Evolutionary conservation across 1,140 invertebrate species (phyloP).

Genomic region (Philaenus spumarius): DNA sequence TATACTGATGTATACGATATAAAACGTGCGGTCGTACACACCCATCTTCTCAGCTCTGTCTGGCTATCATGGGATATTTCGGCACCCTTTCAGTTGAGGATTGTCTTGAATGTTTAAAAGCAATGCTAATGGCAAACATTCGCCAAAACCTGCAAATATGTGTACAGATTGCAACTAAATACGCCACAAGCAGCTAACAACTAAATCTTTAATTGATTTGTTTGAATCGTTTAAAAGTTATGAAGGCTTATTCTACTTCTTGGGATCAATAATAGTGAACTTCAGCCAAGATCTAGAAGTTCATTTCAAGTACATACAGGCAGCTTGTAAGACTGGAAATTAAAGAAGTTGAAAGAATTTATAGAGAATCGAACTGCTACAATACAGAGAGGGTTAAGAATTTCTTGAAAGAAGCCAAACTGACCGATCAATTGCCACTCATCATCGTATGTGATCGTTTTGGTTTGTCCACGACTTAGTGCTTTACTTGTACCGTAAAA

Average conservation of each 20-base stretch:
- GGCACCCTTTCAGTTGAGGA: conserved; percentile 97
- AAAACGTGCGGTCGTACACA: conserved; percentile 95
- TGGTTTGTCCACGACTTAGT: conserved; percentile 99
- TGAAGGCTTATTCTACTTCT: conserved; percentile 97
- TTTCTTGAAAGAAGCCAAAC: conserved; percentile 96
- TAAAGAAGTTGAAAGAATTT: conserved; percentile 98
- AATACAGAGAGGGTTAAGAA: conserved; percentile 98
- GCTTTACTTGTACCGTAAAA: conserved; percentile 95
- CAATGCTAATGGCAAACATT: conserved; percentile 96
- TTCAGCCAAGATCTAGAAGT: conserved; percentile 98
- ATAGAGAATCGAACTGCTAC: conserved; percentile 97
- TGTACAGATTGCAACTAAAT: conserved; percentile 97
- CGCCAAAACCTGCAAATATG: conserved; percentile 96
- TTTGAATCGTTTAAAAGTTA: conserved; percentile 99
- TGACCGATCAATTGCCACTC: conserved; percentile 93
- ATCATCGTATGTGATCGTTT: conserved; percentile 99
- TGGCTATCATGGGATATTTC: conserved; percentile 99
- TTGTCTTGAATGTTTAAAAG: conserved; percentile 94
- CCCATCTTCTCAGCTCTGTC: conserved; percentile 89
- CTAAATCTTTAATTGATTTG: conserved; percentile 93
- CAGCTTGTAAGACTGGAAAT: conserved; percentile 97
- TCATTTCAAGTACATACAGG: conserved; percentile 99
- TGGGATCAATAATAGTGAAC: conserved; percentile 99
- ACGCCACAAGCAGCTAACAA: conserved; percentile 93
- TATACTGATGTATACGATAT: conserved; percentile 98